Evolutionary conservation across 2,113 vertebrate species (phyloP).

Genomic region (Casuarius casuarius): DNA sequence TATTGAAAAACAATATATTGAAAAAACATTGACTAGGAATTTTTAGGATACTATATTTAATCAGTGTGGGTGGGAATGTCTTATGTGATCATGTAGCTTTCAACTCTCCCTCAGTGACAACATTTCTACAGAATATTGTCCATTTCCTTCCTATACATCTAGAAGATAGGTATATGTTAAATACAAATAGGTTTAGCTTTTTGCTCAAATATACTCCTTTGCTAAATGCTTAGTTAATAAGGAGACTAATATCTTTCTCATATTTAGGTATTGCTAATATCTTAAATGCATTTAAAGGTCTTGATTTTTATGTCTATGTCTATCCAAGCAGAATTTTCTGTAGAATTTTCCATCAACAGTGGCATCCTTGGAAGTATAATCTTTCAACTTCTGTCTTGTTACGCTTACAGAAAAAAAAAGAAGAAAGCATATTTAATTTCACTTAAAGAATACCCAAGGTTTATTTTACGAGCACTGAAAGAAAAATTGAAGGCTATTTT

Average conservation of each 20-base stretch:
- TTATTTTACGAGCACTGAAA: background rate
- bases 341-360: background rate
- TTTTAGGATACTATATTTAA: background rate
- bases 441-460: fast-evolving
- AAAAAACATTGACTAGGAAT: background rate
- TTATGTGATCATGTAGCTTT: background rate
- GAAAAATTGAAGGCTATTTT: background rate
- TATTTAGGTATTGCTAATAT: background rate
- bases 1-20: background rate
- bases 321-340: background rate
- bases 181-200: background rate
- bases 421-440: background rate
- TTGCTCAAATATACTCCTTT: background rate
- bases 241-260: background rate
- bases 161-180: background rate
- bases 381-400: background rate
- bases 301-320: background rate
- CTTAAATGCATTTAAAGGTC: background rate
- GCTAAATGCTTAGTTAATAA: background rate
- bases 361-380: background rate
- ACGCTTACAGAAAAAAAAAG: background rate
- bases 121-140: background rate
- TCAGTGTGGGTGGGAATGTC: background rate
- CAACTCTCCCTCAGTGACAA: background rate
- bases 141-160: background rate